Base-by-base conservation (phyloP, 2,888 invertebrate genomes). In the Periphyllus acericola region DNA sequence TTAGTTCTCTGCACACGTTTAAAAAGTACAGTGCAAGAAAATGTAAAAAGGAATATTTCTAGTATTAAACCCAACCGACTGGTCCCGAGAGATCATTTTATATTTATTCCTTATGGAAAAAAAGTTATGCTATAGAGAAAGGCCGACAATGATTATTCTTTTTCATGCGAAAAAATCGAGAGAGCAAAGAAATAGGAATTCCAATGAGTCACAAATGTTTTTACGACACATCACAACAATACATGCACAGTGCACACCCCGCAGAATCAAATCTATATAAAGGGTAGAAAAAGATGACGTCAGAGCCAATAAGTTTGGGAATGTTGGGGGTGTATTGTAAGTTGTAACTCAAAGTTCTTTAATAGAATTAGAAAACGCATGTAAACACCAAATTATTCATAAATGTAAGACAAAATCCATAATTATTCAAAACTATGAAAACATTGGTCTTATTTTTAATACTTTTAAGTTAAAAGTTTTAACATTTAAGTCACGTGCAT, bases 141-240 rank as follows among this genome's bases (percentile, higher is more conserved):
- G 29, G 14, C 55, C 29, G 60, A 72, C 1, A 32, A 40, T 19
- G 40, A 86, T 80, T 72, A 79, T 55, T 55, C 79, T 72, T 29
- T 84, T 83, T 52, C 14, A 55, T 46, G 34, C 19, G 80, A 68
- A 36, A 17, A 86, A 72, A 80, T 72, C 72, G 29, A 72, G 85
- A 52, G 78, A 21, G 55, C 21, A 55, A 11, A n/a, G 29, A 75
- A 86, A 79, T 52, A 21, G 79, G 36, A 86, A 78, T n/a, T 78
- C 72, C 79, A 79, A 80, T 86, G 86, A 86, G 79, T 86, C 86
- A 86, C 86, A 34, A 79, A 79, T 86, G 80, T 86, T 86, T 85
- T 80, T 86, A 86, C 79, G 79, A 72, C 72, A 72, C 72, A 79
- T 72, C 79, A 72, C 72, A 71, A 79, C 79, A 86, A 86, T 72